phyloP scores from a whole-genome alignment of 2,888 invertebrate species.

The Agrilus cyanescens region DNA sequence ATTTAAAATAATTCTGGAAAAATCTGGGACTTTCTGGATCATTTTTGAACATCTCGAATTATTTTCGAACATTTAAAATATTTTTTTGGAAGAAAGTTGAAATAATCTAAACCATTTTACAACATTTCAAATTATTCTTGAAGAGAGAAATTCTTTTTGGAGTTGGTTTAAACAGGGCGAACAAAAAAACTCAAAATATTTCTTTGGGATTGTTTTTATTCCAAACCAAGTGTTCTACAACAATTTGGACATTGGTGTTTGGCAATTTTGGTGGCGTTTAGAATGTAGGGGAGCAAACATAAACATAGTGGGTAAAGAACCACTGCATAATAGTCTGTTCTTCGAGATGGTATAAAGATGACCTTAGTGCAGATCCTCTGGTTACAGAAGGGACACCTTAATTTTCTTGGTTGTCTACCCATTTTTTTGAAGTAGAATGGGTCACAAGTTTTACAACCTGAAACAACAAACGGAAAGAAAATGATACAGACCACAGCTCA shows the following conservation, averaged over 20 bases:
- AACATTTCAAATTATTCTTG: no score
- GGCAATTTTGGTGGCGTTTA: slow-evolving; percentile 8
- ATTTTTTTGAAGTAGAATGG: background rate
- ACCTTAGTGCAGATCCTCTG: slow-evolving; percentile 13
- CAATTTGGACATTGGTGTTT: slow-evolving; percentile 14
- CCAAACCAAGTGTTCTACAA: background rate
- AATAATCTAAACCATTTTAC: no score
- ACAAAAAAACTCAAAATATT: no score
- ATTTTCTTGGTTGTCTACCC: background rate
- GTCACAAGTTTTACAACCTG: background rate
- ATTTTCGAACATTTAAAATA: no score
- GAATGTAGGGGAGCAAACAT: slow-evolving; percentile 14
- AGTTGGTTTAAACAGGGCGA: no score
- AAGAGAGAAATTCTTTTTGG: no score
- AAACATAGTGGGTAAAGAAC: slow-evolving; percentile 9
- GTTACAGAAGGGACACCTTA: slow-evolving; percentile 16
- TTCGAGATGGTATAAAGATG: slow-evolving; percentile 11
- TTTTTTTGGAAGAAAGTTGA: no score
- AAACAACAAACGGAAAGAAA: no score
- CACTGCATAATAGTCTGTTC: slow-evolving; percentile 9
- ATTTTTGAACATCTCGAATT: no score
- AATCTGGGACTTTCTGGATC: no score
- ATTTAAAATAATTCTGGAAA: no score
- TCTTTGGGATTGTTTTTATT: background rate
- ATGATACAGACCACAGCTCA: no score